phyloP scores from a whole-genome alignment of 2,888 invertebrate species.

The Ennomos quercinarius region DNA sequence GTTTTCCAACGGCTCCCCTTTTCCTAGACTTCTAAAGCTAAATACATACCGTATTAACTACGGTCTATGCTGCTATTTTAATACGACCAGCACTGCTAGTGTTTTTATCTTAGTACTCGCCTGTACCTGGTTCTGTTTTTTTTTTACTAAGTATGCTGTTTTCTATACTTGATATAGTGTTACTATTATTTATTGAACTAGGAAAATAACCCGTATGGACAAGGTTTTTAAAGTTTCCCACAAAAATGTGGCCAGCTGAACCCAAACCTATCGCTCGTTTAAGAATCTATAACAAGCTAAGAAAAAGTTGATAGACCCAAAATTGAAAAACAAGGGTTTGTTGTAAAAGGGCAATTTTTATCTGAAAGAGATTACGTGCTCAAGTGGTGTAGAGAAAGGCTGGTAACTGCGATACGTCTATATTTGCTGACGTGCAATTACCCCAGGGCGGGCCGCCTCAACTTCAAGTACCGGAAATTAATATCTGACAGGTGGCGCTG shows the following conservation, averaged over 20 bases:
- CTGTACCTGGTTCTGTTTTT: too few relatives aligned
- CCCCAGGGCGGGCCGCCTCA: slow-evolving; percentile 54
- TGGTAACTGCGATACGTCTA: slow-evolving; percentile 49
- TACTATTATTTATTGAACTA: too few relatives aligned
- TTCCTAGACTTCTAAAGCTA: slow-evolving; percentile 10
- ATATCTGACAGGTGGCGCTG: slow-evolving; percentile 68
- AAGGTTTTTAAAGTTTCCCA: too few relatives aligned
- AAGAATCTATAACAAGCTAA: slow-evolving; percentile 2
- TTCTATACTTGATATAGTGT: too few relatives aligned
- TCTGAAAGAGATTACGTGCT: slow-evolving; percentile 44
- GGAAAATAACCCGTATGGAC: too few relatives aligned
- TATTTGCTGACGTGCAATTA: slow-evolving; percentile 66
- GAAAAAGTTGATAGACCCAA: slow-evolving; percentile 8
- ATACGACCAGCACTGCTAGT: slow-evolving; percentile 8
- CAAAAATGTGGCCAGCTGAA: too few relatives aligned
- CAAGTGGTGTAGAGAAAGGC: slow-evolving; percentile 39
- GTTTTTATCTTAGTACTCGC: slow-evolving; percentile 9
- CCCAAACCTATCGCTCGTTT: too few relatives aligned
- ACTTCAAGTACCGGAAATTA: slow-evolving; percentile 76
- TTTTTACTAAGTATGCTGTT: too few relatives aligned
- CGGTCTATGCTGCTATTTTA: slow-evolving; percentile 7
- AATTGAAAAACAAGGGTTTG: slow-evolving; percentile 14
- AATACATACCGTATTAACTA: slow-evolving; percentile 3
- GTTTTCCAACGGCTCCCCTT: slow-evolving; percentile 36
- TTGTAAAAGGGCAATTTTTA: slow-evolving; percentile 38